Conservation (phyloP, 2,888 invertebrate genomes). For the Euplexia lucipara region DNA sequence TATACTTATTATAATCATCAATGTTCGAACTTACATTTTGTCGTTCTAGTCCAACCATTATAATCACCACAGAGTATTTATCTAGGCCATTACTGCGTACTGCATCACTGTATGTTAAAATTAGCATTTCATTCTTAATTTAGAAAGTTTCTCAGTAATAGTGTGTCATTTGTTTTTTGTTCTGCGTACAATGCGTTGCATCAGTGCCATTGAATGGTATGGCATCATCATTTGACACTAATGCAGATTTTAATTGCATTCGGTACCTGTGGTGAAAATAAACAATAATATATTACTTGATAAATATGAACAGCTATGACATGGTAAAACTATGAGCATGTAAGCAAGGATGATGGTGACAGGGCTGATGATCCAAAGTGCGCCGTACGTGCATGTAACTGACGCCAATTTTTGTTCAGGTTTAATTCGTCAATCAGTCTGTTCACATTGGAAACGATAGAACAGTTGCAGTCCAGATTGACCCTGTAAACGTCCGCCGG, state of each 20-base stretch:
- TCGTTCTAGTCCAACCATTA: not conserved
- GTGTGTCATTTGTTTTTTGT: conserved; percentile 41
- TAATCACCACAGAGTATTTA: conserved; percentile 4
- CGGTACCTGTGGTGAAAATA: conserved; percentile 6
- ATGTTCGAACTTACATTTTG: not conserved
- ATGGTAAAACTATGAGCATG: no score
- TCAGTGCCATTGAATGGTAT: conserved; percentile 33
- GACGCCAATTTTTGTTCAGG: not conserved
- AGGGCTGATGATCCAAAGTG: no score
- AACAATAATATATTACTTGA: not conserved
- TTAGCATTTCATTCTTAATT: conserved; percentile 45
- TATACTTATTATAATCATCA: not conserved
- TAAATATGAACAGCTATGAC: not conserved
- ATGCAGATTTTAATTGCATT: conserved; percentile 25
- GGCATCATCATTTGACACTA: conserved; percentile 26
- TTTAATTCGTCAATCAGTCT: conserved; percentile 1
- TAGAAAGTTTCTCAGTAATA: conserved; percentile 47
- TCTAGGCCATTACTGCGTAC: conserved; percentile 36
- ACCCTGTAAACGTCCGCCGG: conserved; percentile 15
- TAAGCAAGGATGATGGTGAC: no score
- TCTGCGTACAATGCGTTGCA: conserved; percentile 26
- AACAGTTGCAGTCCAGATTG: not conserved
- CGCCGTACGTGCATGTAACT: no score
- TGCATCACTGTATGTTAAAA: conserved; percentile 26
- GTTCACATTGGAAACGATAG: no score